Base-by-base conservation (phyloP, 2,113 vertebrate genomes). In the Anhinga rufa region DNA sequence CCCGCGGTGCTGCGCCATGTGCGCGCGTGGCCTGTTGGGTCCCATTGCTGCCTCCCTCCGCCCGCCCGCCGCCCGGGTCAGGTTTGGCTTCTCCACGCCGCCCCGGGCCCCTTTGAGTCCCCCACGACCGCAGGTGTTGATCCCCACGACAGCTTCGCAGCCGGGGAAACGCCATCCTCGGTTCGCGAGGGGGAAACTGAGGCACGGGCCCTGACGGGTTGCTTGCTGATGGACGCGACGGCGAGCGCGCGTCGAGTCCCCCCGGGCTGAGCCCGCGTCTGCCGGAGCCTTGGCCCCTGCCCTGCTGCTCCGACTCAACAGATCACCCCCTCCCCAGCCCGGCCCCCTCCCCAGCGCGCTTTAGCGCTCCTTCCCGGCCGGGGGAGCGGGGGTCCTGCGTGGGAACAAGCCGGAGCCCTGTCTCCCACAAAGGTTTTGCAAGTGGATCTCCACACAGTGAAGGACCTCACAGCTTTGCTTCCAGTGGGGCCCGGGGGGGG, bases 241-340 rank as follows among this genome's bases (percentile, higher is more conserved):
- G 46, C 44, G 44, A 82, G 48, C 3, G 52, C 3, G 0, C 2
- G 2, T 4, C 1, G 38, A 70, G 64, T 1, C 60, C 1, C 17
- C 48, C 60, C 14, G 0, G 2, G 11, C 26, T 12, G 31, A 60
- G 17, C 34, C 65, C 6, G 8, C 4, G 7, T 9, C 55, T 49
- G 12, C 46, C 9, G 38, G 40, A 10, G 19, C 40, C 29, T 17
- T 2, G 17, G 46, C 58, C 44, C 14, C 2, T 8, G 14, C 32
- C 51, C 32, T n/a, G 38, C 87, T 57, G 38, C 77, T 58, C 29
- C 70, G 44, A 28, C 82, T 7, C n/a, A 16, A 24, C n/a, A 26
- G 69, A 51, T 22, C 14, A 3, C 12, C 48, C n/a, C n/a, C 15
- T 24, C 64, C 42, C 7, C 52, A 31, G 24, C n/a, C 12, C 24